Evolutionary conservation across 2,888 invertebrate genomes (phyloP).

Genomic region (Drosophila nr. fundita): DNA sequence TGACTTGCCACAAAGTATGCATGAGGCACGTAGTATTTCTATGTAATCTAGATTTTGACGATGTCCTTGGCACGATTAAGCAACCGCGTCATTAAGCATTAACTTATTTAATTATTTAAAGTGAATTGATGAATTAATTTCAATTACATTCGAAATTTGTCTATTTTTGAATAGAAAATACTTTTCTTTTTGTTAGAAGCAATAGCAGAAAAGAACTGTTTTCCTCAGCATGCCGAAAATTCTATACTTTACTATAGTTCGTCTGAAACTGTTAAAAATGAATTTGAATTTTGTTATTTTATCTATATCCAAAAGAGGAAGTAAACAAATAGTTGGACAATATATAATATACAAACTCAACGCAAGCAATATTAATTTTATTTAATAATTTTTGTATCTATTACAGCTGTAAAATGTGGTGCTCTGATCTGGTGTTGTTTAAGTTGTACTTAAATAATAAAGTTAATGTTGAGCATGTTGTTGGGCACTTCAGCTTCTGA

Average conservation of each 20-base stretch:
- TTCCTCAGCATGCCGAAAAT: background rate
- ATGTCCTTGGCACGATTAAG: background rate
- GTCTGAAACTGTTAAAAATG: background rate
- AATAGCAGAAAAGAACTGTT: background rate
- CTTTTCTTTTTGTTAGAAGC: background rate
- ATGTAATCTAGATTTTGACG: background rate
- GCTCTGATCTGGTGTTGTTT: background rate
- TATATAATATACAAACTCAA: background rate
- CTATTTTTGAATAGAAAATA: background rate
- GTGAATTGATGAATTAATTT: background rate
- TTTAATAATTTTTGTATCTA: background rate
- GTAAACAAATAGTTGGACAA: background rate
- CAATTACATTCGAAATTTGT: too few relatives aligned
- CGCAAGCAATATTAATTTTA: background rate
- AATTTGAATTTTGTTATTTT: background rate
- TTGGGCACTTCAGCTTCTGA: too few relatives aligned
- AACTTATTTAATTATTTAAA: background rate
- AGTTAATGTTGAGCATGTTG: background rate
- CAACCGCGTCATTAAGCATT: background rate
- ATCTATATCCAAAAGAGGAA: too few relatives aligned
- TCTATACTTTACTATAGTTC: too few relatives aligned
- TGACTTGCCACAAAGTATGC: constrained; percentile 5
- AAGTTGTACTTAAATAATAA: background rate
- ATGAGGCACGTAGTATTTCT: background rate
- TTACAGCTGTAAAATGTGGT: background rate